These are phyloP conservation scores for Melanotaenia duboulayi DNA, from an alignment of 2,113 vertebrate species.

Conservation along the genomic window DNA sequence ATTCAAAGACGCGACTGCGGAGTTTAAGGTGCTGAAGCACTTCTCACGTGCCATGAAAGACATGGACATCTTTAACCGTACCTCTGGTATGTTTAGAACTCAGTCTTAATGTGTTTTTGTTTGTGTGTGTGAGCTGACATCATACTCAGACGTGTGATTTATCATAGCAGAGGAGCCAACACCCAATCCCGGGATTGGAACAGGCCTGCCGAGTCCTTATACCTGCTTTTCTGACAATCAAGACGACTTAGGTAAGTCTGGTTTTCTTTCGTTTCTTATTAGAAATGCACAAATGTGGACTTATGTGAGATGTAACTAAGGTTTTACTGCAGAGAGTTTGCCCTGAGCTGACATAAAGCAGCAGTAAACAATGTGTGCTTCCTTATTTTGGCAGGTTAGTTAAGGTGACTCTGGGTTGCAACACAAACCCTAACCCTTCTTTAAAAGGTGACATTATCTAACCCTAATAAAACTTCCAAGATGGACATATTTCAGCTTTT, in stretches of 20 bases:
- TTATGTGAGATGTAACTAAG: no score
- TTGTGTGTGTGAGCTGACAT: conserved; percentile 31
- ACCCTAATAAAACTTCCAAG: no score
- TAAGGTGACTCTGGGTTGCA: not conserved
- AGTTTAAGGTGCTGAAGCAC: not conserved
- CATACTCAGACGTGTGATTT: conserved; percentile 46
- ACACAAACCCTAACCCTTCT: no score
- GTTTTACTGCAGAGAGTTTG: not conserved
- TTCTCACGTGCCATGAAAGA: conserved; percentile 66
- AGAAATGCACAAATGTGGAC: not conserved
- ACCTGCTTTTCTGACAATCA: not conserved
- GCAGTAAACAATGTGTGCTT: not conserved
- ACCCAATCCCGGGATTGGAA: conserved; percentile 41
- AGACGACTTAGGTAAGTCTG: conserved; percentile 10
- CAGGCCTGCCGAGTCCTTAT: not conserved
- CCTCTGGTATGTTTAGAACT: conserved; percentile 51
- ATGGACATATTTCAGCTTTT: no score
- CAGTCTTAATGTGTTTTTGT: not conserved
- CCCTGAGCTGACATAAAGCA: not conserved
- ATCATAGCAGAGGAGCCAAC: conserved; percentile 55
- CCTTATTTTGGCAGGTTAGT: not conserved
- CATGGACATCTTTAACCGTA: conserved; percentile 70
- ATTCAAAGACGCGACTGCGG: not conserved
- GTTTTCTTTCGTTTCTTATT: not conserved
- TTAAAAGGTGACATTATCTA: no score